Percentiles rank a stretch among this genome's conserved stretches.
phyloP scores from a whole-genome alignment of 2,113 vertebrate genomes.

The Protomyctophum bolini region DNA sequence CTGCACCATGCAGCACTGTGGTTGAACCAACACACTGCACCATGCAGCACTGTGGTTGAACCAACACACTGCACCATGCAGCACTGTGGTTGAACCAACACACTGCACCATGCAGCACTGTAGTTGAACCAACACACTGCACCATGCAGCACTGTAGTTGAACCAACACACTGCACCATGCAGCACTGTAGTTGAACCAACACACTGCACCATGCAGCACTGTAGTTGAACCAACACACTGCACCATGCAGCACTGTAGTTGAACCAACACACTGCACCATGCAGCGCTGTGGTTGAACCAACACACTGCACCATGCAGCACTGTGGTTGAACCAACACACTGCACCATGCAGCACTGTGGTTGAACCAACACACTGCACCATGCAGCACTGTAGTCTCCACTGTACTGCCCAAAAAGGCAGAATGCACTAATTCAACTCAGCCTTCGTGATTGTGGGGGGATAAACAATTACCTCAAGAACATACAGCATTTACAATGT shows the following conservation, averaged over 20 bases:
- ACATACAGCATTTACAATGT: too few relatives aligned
- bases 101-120: slow-evolving; percentile 3
- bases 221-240: slow-evolving; percentile 9
- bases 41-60: not conserved
- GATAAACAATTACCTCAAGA: too few relatives aligned
- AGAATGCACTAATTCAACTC: not conserved
- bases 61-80: slow-evolving; percentile 13
- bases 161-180: slow-evolving; percentile 16
- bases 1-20: not conserved
- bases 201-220: slow-evolving; percentile 6
- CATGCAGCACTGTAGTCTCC: not conserved
- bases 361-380: slow-evolving; percentile 14
- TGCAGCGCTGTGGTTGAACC: not conserved
- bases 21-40: slow-evolving; percentile 14
- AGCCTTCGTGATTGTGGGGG: too few relatives aligned
- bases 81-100: slow-evolving; percentile 4
- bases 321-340: slow-evolving; percentile 5
- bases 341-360: not conserved
- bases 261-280: slow-evolving; percentile 16
- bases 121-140: slow-evolving; percentile 9
- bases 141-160: not conserved
- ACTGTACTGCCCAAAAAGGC: slow-evolving; percentile 5
- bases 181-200: slow-evolving; percentile 1
- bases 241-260: not conserved
- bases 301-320: slow-evolving; percentile 8